A percentile compares a stretch with the other conserved stretches of the same genome.
These are phyloP conservation scores for Neoitamus cyanurus DNA, from an alignment of 2,888 invertebrate genomes.

Conservation along the genomic window DNA sequence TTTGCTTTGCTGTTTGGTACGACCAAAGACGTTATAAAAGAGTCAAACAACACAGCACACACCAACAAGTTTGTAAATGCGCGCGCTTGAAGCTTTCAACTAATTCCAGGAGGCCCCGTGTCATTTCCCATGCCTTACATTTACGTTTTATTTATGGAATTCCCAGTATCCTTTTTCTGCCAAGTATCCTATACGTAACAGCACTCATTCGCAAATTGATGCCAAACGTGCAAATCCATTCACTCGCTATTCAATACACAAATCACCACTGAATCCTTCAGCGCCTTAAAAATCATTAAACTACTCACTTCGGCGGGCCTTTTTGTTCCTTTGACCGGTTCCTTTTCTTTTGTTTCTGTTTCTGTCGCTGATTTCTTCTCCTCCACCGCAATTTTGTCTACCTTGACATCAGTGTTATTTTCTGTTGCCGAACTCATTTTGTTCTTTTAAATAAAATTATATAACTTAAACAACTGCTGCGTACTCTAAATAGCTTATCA, in stretches of 20 bases:
- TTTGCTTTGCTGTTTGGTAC: slow-evolving; percentile 8
- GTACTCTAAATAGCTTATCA: background rate
- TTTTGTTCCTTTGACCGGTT: slow-evolving; percentile 78
- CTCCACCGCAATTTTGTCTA: slow-evolving; percentile 75
- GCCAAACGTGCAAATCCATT: background rate
- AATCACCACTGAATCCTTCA: slow-evolving; percentile 8
- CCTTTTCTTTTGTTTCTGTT: slow-evolving; percentile 70
- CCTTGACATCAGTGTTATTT: slow-evolving; percentile 79
- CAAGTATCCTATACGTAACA: background rate
- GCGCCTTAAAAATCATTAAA: slow-evolving; percentile 15
- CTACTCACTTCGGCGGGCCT: slow-evolving; percentile 82
- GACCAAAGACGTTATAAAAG: background rate
- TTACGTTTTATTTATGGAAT: slow-evolving; percentile 33
- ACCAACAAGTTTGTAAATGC: slow-evolving; percentile 51
- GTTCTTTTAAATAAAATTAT: slow-evolving; percentile 29
- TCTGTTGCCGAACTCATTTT: slow-evolving; percentile 80
- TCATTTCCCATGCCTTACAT: slow-evolving; percentile 38
- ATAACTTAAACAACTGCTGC: slow-evolving; percentile 16
- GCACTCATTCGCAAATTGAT: background rate
- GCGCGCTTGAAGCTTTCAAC: slow-evolving; percentile 50
- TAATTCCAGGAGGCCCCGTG: background rate
- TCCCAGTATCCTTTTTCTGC: slow-evolving; percentile 11
- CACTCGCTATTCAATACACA: slow-evolving; percentile 3
- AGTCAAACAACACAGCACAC: slow-evolving; percentile 3
- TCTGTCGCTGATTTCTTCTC: slow-evolving; percentile 69